Conservation (phyloP, 2,113 vertebrate genomes). For the Lepisosteus osseus region DNA sequence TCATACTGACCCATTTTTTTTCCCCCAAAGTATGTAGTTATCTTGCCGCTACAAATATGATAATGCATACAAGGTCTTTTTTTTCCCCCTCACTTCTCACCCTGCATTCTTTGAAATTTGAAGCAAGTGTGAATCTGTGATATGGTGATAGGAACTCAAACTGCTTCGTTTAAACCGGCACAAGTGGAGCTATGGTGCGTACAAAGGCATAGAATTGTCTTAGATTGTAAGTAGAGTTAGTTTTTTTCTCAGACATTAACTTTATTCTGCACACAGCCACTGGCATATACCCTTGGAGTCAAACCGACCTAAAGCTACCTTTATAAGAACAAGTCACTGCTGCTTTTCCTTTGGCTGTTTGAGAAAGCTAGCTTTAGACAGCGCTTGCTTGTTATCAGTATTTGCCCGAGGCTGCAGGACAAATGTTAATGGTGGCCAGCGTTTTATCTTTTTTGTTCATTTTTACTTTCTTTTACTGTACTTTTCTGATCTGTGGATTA, state of each 20-base stretch:
- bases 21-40: constrained; percentile 1
- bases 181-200: constrained; percentile 10
- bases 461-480: neutral
- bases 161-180: neutral
- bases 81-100: constrained; percentile 11
- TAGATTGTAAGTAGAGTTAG: constrained; percentile 6
- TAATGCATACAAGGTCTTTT: constrained; percentile 34
- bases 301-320: neutral
- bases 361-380: constrained; percentile 3
- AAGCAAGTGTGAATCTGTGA: constrained; percentile 10
- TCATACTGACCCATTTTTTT: neutral
- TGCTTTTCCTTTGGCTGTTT: neutral
- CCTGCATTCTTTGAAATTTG: constrained; percentile 1
- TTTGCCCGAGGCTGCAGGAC: constrained; percentile 24
- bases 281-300: constrained; percentile 12
- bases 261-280: constrained; percentile 30
- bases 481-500: constrained; percentile 30
- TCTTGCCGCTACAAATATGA: neutral
- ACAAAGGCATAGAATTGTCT: constrained; percentile 6
- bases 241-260: constrained; percentile 27
- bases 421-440: constrained; percentile 20
- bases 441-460: neutral
- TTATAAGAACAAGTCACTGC: neutral
- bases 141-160: neutral
- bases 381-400: constrained; percentile 23